A percentile compares a stretch with the other conserved stretches of the same genome.
Evolutionary conservation across 2,797 vertebrate species (phyloP).

Genomic region (Acestrorhynchus altus): DNA sequence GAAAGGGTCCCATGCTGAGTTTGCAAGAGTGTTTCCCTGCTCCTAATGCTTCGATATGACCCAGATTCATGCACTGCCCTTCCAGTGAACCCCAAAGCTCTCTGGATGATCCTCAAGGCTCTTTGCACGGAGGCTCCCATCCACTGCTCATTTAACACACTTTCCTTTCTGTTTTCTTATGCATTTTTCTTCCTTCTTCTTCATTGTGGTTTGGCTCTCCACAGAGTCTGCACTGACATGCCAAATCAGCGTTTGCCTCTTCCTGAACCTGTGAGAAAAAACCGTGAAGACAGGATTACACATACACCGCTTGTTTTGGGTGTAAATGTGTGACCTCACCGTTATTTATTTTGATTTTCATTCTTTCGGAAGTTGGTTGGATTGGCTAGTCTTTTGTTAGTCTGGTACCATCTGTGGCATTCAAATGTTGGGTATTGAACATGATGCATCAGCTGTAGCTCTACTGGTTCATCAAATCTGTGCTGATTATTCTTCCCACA

Average conservation of each 20-base stretch:
- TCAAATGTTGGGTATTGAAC: no score
- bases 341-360: background rate
- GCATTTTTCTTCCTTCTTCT: slow-evolving; percentile 30
- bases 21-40: background rate
- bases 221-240: slow-evolving; percentile 58
- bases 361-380: background rate
- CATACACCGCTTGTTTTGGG: background rate
- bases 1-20: slow-evolving; percentile 3
- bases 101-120: slow-evolving; percentile 56
- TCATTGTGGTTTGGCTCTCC: slow-evolving; percentile 58
- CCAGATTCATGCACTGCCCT: slow-evolving; percentile 65
- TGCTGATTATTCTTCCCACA: no score
- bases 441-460: no score
- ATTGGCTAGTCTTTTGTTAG: no score
- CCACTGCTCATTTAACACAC: slow-evolving; percentile 45
- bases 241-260: slow-evolving; percentile 53
- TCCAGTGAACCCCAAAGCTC: slow-evolving; percentile 63
- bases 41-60: slow-evolving; percentile 53
- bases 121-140: slow-evolving; percentile 37
- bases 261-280: slow-evolving; percentile 10
- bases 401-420: no score
- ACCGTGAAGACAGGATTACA: background rate
- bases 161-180: slow-evolving; percentile 30
- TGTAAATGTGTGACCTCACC: background rate
- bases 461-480: no score